These are phyloP conservation scores for Drosophila rubida DNA, from an alignment of 2,888 invertebrate genomes.

Conservation along the genomic window DNA sequence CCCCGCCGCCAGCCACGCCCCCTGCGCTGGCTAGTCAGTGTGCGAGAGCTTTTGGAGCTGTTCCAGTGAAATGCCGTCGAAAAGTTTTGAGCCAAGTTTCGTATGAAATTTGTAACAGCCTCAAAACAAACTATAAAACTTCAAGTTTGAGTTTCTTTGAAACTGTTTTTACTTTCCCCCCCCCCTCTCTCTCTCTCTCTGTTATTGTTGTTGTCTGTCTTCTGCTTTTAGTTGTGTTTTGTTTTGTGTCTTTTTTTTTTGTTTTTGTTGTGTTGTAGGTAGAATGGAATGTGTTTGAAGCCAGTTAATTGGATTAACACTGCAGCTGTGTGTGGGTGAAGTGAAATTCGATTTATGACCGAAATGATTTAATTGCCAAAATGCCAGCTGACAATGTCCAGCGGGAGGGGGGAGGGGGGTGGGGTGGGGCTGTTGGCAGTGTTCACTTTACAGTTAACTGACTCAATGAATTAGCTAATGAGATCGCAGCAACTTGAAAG, in stretches of 20 bases:
- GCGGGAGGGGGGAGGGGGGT: too few relatives aligned
- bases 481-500: slow-evolving; percentile 1
- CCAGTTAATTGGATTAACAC: slow-evolving; percentile 77
- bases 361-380: slow-evolving; percentile 77
- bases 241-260: too few relatives aligned
- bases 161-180: slow-evolving; percentile 73
- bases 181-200: too few relatives aligned
- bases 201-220: slow-evolving; percentile 44
- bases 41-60: slow-evolving; percentile 36
- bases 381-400: slow-evolving; percentile 41
- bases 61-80: slow-evolving; percentile 73
- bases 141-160: slow-evolving; percentile 75
- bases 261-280: slow-evolving; percentile 44
- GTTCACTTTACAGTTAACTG: slow-evolving; percentile 3
- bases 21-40: not conserved
- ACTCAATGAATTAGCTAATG: slow-evolving; percentile 14
- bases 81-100: slow-evolving; percentile 72
- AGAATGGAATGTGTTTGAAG: slow-evolving; percentile 73
- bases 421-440: not conserved
- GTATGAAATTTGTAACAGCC: slow-evolving; percentile 71
- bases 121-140: slow-evolving; percentile 74
- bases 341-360: slow-evolving; percentile 70
- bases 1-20: not conserved
- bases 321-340: slow-evolving; percentile 34
- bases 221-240: slow-evolving; percentile 14